Percentiles rank a stretch among this genome's conserved stretches.
Conservation (phyloP, 2,113 vertebrate genomes). For the Etia nguti region DNA sequence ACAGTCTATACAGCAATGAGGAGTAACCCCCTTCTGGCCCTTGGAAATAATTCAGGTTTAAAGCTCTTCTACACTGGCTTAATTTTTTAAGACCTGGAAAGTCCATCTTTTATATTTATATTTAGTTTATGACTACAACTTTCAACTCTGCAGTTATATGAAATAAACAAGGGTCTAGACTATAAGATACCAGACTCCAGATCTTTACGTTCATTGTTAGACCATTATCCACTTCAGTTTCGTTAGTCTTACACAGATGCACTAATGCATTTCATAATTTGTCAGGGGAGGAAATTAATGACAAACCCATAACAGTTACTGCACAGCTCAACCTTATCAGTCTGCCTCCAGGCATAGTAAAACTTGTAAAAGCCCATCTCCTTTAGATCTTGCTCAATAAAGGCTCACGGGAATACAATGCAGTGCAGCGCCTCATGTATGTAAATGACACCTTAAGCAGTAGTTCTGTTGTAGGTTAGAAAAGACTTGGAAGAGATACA, state of each 20-base stretch:
- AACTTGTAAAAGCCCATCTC: neutral
- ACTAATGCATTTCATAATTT: neutral
- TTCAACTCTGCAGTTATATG: neutral
- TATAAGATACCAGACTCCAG: neutral
- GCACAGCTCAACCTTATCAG: neutral
- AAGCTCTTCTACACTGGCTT: neutral
- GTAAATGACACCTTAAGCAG: neutral
- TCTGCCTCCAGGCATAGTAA: neutral
- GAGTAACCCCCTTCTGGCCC: neutral
- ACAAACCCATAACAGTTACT: neutral
- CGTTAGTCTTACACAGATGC: neutral
- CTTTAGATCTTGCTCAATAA: neutral
- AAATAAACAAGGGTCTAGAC: neutral
- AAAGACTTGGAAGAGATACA: neutral
- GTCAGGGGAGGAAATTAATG: neutral
- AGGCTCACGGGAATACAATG: neutral
- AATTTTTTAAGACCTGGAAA: neutral
- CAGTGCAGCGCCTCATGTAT: neutral
- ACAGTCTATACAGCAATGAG: neutral
- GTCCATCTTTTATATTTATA: neutral
- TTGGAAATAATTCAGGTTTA: neutral
- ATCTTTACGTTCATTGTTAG: neutral
- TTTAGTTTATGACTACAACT: accelerated
- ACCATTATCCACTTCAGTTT: neutral
- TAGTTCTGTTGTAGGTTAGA: neutral